phyloP scores from a whole-genome alignment of 2,797 vertebrate species.

The Erpetoichthys calabaricus region DNA sequence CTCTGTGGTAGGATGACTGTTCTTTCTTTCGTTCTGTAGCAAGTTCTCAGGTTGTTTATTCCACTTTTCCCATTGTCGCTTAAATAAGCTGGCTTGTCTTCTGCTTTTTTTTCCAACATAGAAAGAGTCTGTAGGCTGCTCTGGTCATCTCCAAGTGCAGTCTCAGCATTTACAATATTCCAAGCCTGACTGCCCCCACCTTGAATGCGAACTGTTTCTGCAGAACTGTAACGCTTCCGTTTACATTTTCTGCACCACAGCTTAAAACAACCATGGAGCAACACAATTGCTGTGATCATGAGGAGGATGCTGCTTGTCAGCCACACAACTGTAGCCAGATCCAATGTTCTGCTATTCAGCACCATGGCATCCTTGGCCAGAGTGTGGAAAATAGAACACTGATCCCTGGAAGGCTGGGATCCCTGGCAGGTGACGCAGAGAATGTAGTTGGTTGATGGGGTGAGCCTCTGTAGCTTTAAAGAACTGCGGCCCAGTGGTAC shows the following conservation, averaged over 20 bases:
- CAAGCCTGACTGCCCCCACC: conserved; percentile 2
- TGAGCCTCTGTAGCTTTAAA: conserved; percentile 2
- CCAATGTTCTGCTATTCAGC: background rate
- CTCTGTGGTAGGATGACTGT: background rate
- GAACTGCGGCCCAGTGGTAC: background rate
- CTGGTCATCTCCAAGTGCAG: background rate
- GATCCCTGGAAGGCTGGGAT: conserved; percentile 5
- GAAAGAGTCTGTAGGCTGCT: background rate
- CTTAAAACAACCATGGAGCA: conserved; percentile 8
- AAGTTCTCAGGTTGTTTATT: background rate
- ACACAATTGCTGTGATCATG: conserved; percentile 3
- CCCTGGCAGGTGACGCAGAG: conserved; percentile 3
- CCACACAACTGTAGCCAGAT: conserved; percentile 8
- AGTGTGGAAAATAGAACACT: conserved; percentile 7
- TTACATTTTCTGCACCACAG: conserved; percentile 9
- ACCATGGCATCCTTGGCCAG: conserved; percentile 4
- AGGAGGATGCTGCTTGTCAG: conserved; percentile 8
- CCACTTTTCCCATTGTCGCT: background rate
- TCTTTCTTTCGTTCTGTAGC: background rate
- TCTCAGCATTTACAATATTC: conserved; percentile 1
- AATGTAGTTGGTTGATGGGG: conserved; percentile 3
- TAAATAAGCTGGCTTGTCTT: background rate
- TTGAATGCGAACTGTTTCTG: background rate
- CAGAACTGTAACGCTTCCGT: background rate
- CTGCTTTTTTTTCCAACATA: background rate